Percentiles rank a stretch among this genome's conserved stretches.
These are phyloP conservation scores for Tetragonisca angustula DNA, from an alignment of 2,888 invertebrate genomes.

Conservation along the genomic window DNA sequence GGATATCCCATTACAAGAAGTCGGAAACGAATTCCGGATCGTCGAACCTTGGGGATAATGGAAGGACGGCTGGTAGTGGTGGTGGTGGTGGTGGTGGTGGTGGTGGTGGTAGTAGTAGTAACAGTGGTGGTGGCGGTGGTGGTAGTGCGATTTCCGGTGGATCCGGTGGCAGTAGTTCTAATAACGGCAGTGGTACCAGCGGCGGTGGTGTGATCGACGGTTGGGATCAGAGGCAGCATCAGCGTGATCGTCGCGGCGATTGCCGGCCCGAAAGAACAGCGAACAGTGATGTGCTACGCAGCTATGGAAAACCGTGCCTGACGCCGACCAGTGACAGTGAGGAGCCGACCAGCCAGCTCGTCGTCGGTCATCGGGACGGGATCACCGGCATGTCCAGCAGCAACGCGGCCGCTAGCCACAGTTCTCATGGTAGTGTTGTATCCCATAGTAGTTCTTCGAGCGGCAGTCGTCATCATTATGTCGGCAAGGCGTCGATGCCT, in stretches of 20 bases:
- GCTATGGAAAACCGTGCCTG: slow-evolving; percentile 71
- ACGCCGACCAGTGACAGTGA: slow-evolving; percentile 76
- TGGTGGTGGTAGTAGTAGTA: slow-evolving; percentile 48
- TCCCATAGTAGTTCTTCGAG: slow-evolving; percentile 68
- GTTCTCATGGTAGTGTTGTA: slow-evolving; percentile 71
- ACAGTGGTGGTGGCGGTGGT: too few species aligned
- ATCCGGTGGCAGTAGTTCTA: slow-evolving; percentile 61
- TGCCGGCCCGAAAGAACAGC: slow-evolving; percentile 78
- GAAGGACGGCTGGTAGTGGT: slow-evolving; percentile 73
- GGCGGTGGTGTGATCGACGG: slow-evolving; percentile 53
- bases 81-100: slow-evolving; percentile 63
- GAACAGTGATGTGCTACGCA: slow-evolving; percentile 76
- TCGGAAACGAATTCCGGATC: slow-evolving; percentile 81
- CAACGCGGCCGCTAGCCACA: slow-evolving; percentile 66
- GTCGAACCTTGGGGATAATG: slow-evolving; percentile 64
- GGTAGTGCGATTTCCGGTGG: slow-evolving; percentile 41
- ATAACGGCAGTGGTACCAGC: slow-evolving; percentile 54
- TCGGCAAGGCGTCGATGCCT: slow-evolving; percentile 18
- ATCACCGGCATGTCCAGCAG: slow-evolving; percentile 23
- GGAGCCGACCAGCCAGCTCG: slow-evolving; percentile 40
- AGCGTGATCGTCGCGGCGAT: slow-evolving; percentile 74
- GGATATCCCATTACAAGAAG: slow-evolving; percentile 93
- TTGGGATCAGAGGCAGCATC: slow-evolving; percentile 72
- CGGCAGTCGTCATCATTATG: slow-evolving; percentile 60
- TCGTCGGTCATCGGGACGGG: slow-evolving; percentile 37